Conservation (phyloP, 2,113 vertebrate genomes). For the Xyliphius kryptos region DNA sequence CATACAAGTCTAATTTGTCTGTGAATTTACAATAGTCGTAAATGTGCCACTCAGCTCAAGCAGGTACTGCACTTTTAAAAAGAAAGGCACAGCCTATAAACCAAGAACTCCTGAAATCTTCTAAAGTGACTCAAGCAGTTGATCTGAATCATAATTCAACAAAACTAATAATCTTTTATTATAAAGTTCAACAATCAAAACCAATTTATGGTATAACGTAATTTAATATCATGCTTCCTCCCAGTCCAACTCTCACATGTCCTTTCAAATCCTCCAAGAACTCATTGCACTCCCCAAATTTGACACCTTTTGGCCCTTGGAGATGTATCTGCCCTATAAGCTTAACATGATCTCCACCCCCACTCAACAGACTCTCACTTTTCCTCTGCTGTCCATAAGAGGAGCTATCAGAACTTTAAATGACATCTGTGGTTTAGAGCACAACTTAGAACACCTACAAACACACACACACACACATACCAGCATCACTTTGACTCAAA, state of each 20-base stretch:
- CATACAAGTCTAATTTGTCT: too few species aligned
- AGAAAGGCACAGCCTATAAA: too few species aligned
- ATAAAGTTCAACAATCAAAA: too few species aligned
- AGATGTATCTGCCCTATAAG: constrained; percentile 10
- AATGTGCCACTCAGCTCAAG: too few species aligned
- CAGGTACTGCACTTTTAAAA: too few species aligned
- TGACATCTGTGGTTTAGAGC: constrained; percentile 3
- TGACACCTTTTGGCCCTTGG: constrained; percentile 11
- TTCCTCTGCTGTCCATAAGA: constrained; percentile 3
- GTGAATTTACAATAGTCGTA: too few species aligned
- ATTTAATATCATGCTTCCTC: not conserved
- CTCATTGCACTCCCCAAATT: constrained; percentile 3
- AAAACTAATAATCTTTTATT: too few species aligned
- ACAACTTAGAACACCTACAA: constrained; percentile 16
- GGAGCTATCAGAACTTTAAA: constrained; percentile 27
- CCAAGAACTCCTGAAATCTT: too few species aligned
- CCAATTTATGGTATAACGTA: too few species aligned
- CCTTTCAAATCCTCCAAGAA: not conserved
- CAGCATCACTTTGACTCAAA: not conserved
- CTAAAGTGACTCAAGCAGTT: not conserved
- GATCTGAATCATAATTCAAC: constrained; percentile 7
- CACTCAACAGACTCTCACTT: constrained; percentile 4
- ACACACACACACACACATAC: too few species aligned
- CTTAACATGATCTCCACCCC: not conserved
- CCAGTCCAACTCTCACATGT: not conserved